Percentiles rank a stretch among this genome's conserved stretches.
Evolutionary conservation across 2,888 invertebrate genomes (phyloP).

Genomic region (Hesperia comma): DNA sequence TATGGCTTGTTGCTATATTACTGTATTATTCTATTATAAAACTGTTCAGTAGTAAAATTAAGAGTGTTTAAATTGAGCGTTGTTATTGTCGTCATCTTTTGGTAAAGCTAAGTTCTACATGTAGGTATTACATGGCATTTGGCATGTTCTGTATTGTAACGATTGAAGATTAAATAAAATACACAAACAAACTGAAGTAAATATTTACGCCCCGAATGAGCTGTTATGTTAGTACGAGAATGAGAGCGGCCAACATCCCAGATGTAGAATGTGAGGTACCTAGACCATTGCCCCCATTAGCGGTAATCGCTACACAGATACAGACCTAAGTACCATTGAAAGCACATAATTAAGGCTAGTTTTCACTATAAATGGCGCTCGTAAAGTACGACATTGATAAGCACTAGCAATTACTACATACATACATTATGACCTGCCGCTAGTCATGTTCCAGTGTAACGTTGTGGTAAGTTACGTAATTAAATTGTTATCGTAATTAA

Average conservation of each 20-base stretch:
- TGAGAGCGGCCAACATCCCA: not conserved
- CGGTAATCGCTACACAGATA: not conserved
- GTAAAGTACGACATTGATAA: not conserved
- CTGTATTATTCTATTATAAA: too few species aligned
- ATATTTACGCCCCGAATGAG: not conserved
- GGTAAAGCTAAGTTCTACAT: too few species aligned
- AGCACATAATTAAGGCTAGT: not conserved
- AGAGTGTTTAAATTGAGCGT: too few species aligned
- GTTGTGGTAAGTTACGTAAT: too few species aligned
- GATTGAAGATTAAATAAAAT: not conserved
- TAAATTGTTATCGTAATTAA: too few species aligned
- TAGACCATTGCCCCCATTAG: not conserved
- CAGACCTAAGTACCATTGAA: not conserved
- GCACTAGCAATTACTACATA: not conserved
- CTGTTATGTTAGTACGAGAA: conserved; percentile 8
- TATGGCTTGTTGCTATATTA: too few species aligned
- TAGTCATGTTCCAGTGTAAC: too few species aligned
- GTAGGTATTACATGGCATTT: too few species aligned
- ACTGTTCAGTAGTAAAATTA: too few species aligned
- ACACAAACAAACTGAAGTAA: not conserved
- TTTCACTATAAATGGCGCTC: not conserved
- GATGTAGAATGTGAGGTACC: not conserved
- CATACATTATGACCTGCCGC: not conserved
- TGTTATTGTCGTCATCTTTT: too few species aligned
- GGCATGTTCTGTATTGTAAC: too few species aligned